Conservation (phyloP, 2,888 invertebrate genomes). For the Sarcophaga rosellei region DNA sequence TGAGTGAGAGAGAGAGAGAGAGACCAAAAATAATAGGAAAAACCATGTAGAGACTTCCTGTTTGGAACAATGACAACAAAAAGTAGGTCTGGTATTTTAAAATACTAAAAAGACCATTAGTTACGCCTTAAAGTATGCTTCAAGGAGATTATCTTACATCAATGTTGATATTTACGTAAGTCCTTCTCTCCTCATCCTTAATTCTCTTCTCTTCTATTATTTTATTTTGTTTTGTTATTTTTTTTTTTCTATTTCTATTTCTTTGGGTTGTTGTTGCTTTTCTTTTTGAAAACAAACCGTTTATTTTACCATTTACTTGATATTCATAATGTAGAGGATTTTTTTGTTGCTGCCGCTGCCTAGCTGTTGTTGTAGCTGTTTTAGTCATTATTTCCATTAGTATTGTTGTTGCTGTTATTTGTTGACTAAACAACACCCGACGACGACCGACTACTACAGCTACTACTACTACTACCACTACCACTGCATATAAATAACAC, state of each 20-base stretch:
- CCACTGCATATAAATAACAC: neutral
- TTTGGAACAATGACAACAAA: constrained; percentile 56
- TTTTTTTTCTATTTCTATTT: neutral
- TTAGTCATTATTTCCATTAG: neutral
- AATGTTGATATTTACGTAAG: constrained; percentile 62
- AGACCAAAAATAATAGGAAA: neutral
- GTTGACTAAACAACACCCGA: constrained; percentile 53
- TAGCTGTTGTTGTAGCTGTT: neutral
- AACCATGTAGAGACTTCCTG: constrained; percentile 21
- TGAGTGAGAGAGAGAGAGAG: neutral
- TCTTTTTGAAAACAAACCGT: constrained; percentile 46
- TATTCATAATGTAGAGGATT: constrained; percentile 49
- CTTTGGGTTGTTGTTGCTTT: neutral
- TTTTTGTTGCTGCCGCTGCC: constrained; percentile 10
- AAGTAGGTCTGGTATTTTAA: constrained; percentile 78
- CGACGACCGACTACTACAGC: neutral
- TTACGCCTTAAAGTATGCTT: constrained; percentile 80
- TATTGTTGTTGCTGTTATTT: constrained; percentile 36
- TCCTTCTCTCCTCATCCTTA: constrained; percentile 19
- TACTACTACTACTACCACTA: neutral
- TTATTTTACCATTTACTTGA: constrained; percentile 48
- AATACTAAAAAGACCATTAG: constrained; percentile 79
- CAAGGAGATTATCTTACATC: constrained; percentile 78
- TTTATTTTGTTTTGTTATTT: neutral
- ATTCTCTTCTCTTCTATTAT: neutral